These are phyloP conservation scores for Nycticebus coucang DNA, from an alignment of 2,113 vertebrate species.

Conservation along the genomic window DNA sequence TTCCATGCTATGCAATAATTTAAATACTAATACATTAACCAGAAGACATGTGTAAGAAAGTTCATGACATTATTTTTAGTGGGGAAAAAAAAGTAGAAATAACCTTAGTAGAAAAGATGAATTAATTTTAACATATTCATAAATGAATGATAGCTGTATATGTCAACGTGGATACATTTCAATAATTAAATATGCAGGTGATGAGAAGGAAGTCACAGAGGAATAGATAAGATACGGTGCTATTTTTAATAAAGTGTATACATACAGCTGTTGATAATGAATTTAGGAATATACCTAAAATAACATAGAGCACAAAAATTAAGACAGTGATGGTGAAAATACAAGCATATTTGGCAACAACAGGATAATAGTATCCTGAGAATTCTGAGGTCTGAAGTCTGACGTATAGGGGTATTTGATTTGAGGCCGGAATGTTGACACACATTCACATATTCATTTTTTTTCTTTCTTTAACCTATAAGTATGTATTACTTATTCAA, in stretches of 20 bases:
- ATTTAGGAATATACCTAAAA: neutral
- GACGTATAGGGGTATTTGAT: neutral
- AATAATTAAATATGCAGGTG: neutral
- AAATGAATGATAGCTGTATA: neutral
- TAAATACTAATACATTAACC: neutral
- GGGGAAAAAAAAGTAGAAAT: neutral
- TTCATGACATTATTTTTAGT: neutral
- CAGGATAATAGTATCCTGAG: rapidly evolving
- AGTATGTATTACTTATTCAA: neutral
- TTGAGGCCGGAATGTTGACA: neutral
- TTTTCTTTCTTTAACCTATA: neutral
- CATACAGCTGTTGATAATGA: neutral
- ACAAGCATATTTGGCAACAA: neutral
- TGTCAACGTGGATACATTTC: neutral
- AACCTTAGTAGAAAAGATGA: neutral
- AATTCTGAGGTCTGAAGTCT: neutral
- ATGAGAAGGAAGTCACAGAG: neutral
- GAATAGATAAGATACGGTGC: neutral
- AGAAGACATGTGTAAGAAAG: neutral
- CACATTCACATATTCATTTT: neutral
- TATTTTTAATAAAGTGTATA: neutral
- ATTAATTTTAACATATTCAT: neutral
- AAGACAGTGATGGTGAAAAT: rapidly evolving
- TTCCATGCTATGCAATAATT: neutral
- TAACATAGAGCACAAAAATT: neutral